phyloP scores from a whole-genome alignment of 2,113 vertebrate species.

The Puma concolor region DNA sequence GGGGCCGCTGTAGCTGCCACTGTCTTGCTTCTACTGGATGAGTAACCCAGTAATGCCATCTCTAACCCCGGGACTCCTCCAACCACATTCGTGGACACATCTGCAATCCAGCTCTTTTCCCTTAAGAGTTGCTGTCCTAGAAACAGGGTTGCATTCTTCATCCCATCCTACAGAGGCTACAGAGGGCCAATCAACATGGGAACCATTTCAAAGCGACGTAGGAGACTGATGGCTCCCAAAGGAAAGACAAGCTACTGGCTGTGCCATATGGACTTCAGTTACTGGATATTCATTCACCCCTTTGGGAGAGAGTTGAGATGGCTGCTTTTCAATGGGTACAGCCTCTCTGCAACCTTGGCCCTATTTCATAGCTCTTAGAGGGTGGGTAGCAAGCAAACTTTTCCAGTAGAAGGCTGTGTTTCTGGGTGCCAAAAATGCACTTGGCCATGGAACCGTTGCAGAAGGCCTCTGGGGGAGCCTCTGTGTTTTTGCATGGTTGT shows the following conservation, averaged over 20 bases:
- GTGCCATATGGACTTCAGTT: conserved; percentile 9
- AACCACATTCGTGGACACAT: neutral
- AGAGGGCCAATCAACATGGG: neutral
- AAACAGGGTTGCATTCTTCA: neutral
- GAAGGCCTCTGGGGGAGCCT: conserved; percentile 35
- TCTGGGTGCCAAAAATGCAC: conserved; percentile 65
- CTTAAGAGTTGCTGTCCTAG: neutral
- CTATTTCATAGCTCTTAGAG: conserved; percentile 21
- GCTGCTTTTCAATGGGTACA: conserved; percentile 49
- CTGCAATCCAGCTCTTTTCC: neutral
- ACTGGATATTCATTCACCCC: neutral
- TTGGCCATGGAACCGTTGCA: conserved; percentile 51
- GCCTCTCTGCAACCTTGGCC: conserved; percentile 29
- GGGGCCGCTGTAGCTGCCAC: neutral
- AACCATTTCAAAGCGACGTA: neutral
- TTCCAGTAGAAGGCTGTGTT: conserved; percentile 57
- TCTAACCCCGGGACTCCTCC: neutral
- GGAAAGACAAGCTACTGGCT: neutral
- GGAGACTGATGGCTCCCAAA: neutral
- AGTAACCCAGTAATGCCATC: neutral
- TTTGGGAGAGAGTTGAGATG: conserved; percentile 25
- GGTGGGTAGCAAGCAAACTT: conserved; percentile 67
- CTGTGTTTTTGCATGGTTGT: conserved; percentile 74
- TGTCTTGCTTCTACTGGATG: neutral
- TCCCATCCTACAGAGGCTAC: neutral